Percentiles rank a stretch among this genome's conserved stretches.
phyloP scores from a whole-genome alignment of 2,797 vertebrate species.

The Sebastolobus alascanus region DNA sequence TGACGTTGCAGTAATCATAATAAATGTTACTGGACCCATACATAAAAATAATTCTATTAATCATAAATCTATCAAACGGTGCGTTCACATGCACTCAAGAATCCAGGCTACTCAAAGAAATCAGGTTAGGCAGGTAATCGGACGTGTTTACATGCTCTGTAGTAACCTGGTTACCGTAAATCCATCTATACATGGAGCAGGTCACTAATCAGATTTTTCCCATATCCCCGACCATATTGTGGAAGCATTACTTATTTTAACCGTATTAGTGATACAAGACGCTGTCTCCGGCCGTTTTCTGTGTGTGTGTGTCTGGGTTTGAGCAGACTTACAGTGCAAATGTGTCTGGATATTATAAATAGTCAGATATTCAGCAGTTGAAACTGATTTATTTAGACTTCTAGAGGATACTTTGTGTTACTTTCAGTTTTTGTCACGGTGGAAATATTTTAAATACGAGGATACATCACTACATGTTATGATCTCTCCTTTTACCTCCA shows the following conservation, averaged over 20 bases:
- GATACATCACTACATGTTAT: background rate
- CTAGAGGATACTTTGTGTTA: background rate
- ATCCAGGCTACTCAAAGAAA: background rate
- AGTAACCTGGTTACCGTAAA: background rate
- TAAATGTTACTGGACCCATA: background rate
- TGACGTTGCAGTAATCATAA: background rate
- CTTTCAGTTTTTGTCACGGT: background rate
- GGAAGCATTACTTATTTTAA: background rate
- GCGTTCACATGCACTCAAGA: background rate
- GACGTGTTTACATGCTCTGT: background rate
- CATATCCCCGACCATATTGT: background rate
- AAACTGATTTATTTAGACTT: background rate
- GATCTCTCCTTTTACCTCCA: background rate
- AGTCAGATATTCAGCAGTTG: background rate
- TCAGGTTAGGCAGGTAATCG: background rate
- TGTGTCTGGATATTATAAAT: background rate
- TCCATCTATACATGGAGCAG: background rate
- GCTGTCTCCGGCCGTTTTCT: background rate
- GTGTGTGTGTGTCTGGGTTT: background rate
- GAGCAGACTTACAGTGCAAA: background rate
- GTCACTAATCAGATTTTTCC: background rate
- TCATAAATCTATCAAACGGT: background rate
- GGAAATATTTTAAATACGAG: background rate
- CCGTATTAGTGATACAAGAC: background rate
- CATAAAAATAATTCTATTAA: background rate